Percentiles rank a stretch among this genome's conserved stretches.
Conservation (phyloP, 2,797 vertebrate genomes). For the Ptychadena robeensis region DNA sequence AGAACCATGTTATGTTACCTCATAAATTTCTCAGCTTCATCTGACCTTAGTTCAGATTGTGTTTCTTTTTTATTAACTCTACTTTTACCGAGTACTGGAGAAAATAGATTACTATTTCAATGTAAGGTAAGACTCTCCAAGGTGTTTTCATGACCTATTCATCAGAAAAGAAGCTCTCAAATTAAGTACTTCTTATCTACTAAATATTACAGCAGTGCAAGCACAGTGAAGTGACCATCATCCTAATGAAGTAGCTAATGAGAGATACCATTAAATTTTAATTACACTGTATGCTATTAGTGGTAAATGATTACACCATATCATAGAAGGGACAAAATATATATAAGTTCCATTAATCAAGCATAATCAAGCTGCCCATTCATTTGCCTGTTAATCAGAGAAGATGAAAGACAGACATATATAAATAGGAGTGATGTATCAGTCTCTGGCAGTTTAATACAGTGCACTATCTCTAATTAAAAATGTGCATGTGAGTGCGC, state of each 20-base stretch:
- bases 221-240: constrained; percentile 38
- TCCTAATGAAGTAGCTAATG: constrained; percentile 51
- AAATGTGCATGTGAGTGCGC: neutral
- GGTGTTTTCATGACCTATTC: constrained; percentile 12
- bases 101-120: neutral
- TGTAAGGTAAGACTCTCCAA: constrained; percentile 4
- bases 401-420: constrained; percentile 21
- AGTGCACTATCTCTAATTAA: constrained; percentile 2
- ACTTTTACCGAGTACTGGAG: neutral
- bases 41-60: neutral
- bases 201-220: constrained; percentile 8
- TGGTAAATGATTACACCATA: constrained; percentile 33
- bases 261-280: constrained; percentile 45
- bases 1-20: neutral
- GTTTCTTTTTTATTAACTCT: neutral
- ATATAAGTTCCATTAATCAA: constrained; percentile 50
- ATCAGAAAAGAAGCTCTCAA: constrained; percentile 16
- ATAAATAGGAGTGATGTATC: constrained; percentile 8
- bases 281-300: constrained; percentile 44
- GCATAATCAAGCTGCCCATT: constrained; percentile 45
- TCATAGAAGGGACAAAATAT: constrained; percentile 35
- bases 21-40: neutral
- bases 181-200: constrained; percentile 37
- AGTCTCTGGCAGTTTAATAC: neutral
- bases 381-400: constrained; percentile 33